Conservation (phyloP, 2,888 invertebrate genomes). For the Volucella inflata region DNA sequence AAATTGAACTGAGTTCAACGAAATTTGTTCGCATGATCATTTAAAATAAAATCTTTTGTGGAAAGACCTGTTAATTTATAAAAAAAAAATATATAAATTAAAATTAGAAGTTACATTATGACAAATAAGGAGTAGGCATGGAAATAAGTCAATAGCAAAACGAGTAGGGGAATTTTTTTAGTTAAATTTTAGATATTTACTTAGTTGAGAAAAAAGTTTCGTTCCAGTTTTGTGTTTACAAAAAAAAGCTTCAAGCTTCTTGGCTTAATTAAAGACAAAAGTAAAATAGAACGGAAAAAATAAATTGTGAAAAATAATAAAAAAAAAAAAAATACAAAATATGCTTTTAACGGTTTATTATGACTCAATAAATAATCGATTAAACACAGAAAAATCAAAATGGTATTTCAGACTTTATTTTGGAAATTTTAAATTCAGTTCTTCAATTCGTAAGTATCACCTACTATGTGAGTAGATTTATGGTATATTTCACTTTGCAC, state of each 20-base stretch:
- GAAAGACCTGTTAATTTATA: conserved; percentile 6
- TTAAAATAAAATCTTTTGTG: background rate
- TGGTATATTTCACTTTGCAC: background rate
- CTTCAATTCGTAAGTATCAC: background rate
- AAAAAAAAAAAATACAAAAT: conserved; percentile 34
- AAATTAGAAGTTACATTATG: background rate
- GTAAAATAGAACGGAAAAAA: conserved; percentile 10
- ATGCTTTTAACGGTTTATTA: conserved; percentile 58
- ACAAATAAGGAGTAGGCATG: background rate
- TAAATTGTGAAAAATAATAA: conserved; percentile 35
- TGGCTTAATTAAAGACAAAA: background rate
- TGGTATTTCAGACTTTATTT: background rate
- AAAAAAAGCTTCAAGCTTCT: conserved; percentile 25
- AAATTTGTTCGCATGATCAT: background rate
- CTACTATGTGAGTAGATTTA: too few relatives aligned
- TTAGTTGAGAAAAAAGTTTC: conserved; percentile 1
- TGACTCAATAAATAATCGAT: conserved; percentile 54
- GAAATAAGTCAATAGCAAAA: background rate
- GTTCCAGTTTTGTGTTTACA: conserved; percentile 1
- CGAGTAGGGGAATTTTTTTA: conserved; percentile 11
- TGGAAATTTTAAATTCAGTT: background rate
- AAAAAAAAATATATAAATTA: background rate
- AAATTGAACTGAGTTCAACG: conserved; percentile 26
- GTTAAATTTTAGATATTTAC: background rate
- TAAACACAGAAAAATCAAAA: conserved; percentile 6